Conservation (phyloP, 2,888 invertebrate species). For the Metalampra italica region DNA sequence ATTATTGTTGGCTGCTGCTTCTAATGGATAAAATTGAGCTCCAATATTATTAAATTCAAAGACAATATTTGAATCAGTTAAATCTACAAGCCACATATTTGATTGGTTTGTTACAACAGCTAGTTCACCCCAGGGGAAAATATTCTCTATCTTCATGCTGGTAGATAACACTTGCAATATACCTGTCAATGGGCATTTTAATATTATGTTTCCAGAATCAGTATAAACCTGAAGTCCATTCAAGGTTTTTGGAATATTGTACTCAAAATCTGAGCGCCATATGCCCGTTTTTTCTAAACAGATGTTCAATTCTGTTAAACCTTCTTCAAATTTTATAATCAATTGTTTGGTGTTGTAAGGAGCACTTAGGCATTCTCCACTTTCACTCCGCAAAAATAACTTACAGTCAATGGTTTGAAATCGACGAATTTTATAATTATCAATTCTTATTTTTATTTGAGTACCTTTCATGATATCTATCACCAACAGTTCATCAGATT, state of each 20-base stretch:
- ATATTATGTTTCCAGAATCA: constrained; percentile 29
- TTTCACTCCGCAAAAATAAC: constrained; percentile 50
- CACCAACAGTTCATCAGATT: constrained; percentile 45
- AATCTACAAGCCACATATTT: constrained; percentile 53
- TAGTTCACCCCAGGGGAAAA: constrained; percentile 45
- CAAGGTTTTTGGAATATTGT: constrained; percentile 11
- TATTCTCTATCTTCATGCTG: constrained; percentile 26
- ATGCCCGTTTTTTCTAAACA: constrained; percentile 35
- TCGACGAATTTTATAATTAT: constrained; percentile 40
- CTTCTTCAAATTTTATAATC: constrained; percentile 28
- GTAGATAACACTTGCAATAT: constrained; percentile 32
- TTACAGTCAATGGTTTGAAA: constrained; percentile 26
- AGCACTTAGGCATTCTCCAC: constrained; percentile 45
- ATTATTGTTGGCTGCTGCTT: constrained; percentile 33
- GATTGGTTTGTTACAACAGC: constrained; percentile 36
- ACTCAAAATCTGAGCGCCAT: constrained; percentile 8
- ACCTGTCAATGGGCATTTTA: constrained; percentile 51
- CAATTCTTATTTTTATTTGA: constrained; percentile 31
- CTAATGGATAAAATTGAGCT: constrained; percentile 42
- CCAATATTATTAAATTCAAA: constrained; percentile 39
- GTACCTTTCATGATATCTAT: constrained; percentile 34
- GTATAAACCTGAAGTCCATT: constrained; percentile 40
- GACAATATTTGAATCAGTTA: constrained; percentile 34
- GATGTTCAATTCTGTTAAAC: constrained; percentile 28
- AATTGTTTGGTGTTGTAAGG: constrained; percentile 36